Base-by-base conservation (phyloP, 2,888 invertebrate species). In the Dugesia japonica region DNA sequence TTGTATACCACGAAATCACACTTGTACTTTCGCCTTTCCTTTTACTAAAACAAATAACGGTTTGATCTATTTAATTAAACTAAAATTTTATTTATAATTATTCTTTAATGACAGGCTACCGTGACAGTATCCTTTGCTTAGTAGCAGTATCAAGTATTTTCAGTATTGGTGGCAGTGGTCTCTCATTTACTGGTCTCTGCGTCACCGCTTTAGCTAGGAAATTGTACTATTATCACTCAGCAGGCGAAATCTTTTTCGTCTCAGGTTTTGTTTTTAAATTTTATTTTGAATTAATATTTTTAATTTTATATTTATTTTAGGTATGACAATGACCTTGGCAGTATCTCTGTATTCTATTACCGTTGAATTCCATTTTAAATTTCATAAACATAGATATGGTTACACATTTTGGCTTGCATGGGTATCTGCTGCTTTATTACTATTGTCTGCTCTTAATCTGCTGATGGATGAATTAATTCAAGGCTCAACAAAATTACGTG, bases 161-260 rank as follows among this genome's bases (percentile, higher is more conserved):
- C 77, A 83, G 83, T 15, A 81, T 83, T 79, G 79, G 83, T 15
- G 84, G 84, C 1, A 81, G 82, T 4, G 80, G 82, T n/a, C 80
- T 84, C 26, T 82, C 83, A 17, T 81, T 83, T 0, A 81, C 81
- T 73, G 84, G 84, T 4, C 81, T 83, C 17, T 83, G 82, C 79
- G 82, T 83, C 0, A 81, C 81, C 7, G 81, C 82, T 0, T 80
- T 84, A 28, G 81, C 83, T 72, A 82, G 81, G 80, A 84, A 84
- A 79, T 83, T 84, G 42, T 84, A 84, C 80, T 84, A 83, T 80
- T 84, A 82, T 80, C 84, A 84, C 79, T 84, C 84, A 0, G 82
- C 84, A 17, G 84, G 83, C 27, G 84, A 84, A 79, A 83, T 84
- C 28, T 84, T 83, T 79, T 81, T 84, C 76, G 82, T 84, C 31